Percentiles rank a stretch among this genome's conserved stretches.
Evolutionary conservation across 2,888 invertebrate genomes (phyloP).

Genomic region (Melipona beecheii): DNA sequence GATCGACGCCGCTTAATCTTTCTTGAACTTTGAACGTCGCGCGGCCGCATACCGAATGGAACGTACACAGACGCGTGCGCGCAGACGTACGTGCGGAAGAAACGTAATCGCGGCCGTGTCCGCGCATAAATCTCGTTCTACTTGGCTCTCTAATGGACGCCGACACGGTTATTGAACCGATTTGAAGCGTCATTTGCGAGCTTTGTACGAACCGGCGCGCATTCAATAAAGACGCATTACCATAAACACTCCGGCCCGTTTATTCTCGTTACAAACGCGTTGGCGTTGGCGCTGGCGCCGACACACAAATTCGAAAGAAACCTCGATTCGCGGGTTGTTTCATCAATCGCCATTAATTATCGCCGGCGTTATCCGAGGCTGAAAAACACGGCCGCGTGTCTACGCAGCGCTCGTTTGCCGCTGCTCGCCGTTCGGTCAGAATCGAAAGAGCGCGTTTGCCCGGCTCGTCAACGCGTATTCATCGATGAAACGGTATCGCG

Average conservation of each 20-base stretch:
- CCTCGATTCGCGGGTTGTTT: too few species aligned
- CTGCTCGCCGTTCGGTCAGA: background rate
- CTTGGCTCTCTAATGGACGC: background rate
- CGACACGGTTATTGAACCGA: background rate
- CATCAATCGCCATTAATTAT: conserved; percentile 17
- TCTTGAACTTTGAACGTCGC: background rate
- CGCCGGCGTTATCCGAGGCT: background rate
- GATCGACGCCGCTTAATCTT: background rate
- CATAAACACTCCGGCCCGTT: background rate
- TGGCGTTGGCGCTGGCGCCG: too few species aligned
- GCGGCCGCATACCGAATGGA: too few species aligned
- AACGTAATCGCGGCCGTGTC: too few species aligned
- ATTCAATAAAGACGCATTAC: background rate
- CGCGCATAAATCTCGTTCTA: background rate
- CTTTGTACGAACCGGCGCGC: background rate
- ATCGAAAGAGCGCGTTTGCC: conserved; percentile 29
- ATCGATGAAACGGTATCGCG: conserved; percentile 13
- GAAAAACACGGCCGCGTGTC: background rate
- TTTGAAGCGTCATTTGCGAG: background rate
- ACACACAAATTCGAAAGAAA: background rate
- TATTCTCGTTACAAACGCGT: background rate
- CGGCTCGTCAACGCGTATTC: conserved; percentile 20
- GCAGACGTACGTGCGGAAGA: background rate
- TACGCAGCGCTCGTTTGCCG: background rate
- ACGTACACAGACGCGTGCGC: background rate